These are phyloP conservation scores for Toxotes jaculatrix DNA, from an alignment of 2,113 vertebrate species.

Conservation along the genomic window DNA sequence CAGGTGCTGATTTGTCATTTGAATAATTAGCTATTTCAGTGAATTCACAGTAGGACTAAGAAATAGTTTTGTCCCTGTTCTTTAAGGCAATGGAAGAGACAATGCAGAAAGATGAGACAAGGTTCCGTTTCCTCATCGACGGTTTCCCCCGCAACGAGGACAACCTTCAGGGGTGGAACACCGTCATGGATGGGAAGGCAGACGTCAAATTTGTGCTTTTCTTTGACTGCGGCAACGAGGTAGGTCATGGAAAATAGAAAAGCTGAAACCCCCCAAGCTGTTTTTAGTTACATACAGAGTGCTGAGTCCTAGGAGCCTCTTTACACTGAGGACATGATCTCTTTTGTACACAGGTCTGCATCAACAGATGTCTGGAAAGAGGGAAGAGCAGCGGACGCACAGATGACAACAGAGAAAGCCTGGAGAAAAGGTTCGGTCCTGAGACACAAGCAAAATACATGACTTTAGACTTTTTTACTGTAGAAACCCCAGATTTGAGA, in stretches of 20 bases:
- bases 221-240: slow-evolving; percentile 96
- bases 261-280: neutral
- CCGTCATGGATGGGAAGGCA: slow-evolving; percentile 92
- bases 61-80: neutral
- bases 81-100: slow-evolving; percentile 87
- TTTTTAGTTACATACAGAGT: neutral
- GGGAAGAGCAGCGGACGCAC: slow-evolving; percentile 95
- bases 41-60: neutral
- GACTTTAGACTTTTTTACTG: neutral
- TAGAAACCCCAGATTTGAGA: neutral
- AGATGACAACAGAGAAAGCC: slow-evolving; percentile 96
- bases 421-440: slow-evolving; percentile 92
- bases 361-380: slow-evolving; percentile 93
- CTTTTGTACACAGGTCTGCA: slow-evolving; percentile 87
- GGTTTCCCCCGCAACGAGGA: slow-evolving; percentile 98
- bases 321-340: neutral
- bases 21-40: neutral
- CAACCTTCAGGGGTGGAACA: slow-evolving; percentile 96
- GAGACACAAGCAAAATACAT: neutral
- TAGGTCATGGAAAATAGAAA: slow-evolving; percentile 63
- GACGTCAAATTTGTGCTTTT: slow-evolving; percentile 97
- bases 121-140: slow-evolving; percentile 96
- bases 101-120: slow-evolving; percentile 89
- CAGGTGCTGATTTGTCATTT: neutral
- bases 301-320: neutral